These are phyloP conservation scores for Chloebia gouldiae DNA, from an alignment of 2,113 vertebrate species.

Conservation along the genomic window DNA sequence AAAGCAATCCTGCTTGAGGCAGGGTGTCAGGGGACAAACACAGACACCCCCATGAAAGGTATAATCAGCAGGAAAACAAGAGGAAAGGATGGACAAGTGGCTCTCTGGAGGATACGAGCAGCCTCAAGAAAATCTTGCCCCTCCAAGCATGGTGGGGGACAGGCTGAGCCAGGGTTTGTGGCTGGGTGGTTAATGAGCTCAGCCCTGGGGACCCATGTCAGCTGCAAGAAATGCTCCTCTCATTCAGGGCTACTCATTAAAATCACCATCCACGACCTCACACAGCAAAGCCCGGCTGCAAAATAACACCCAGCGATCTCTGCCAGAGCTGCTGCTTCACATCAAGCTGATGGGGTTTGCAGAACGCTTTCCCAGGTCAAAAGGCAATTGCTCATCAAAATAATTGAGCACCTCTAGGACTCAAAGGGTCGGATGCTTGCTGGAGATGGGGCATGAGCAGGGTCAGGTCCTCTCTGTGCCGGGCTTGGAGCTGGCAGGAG, in stretches of 20 bases:
- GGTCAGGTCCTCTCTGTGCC: not conserved
- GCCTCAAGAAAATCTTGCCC: not conserved
- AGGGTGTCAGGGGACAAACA: not conserved
- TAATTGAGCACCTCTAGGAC: not conserved
- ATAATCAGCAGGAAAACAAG: rapidly evolving
- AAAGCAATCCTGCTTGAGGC: not conserved
- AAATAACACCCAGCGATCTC: not conserved
- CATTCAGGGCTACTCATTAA: not conserved
- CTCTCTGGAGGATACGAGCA: not conserved
- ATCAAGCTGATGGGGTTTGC: not conserved
- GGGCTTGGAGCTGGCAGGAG: not conserved
- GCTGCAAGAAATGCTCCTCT: not conserved
- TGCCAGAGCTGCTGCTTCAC: not conserved
- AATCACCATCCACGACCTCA: rapidly evolving
- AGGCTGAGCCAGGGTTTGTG: not conserved
- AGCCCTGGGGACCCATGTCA: not conserved
- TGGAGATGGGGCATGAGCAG: not conserved
- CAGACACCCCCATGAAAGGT: not conserved
- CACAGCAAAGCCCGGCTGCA: not conserved
- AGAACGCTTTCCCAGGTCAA: not conserved
- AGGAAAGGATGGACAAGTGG: rapidly evolving
- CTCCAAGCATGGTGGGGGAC: not conserved
- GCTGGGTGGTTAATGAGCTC: not conserved
- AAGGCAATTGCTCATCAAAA: not conserved
- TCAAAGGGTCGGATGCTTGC: rapidly evolving